These are phyloP conservation scores for Mallotus villosus DNA, from an alignment of 2,797 vertebrate species.

Conservation along the genomic window DNA sequence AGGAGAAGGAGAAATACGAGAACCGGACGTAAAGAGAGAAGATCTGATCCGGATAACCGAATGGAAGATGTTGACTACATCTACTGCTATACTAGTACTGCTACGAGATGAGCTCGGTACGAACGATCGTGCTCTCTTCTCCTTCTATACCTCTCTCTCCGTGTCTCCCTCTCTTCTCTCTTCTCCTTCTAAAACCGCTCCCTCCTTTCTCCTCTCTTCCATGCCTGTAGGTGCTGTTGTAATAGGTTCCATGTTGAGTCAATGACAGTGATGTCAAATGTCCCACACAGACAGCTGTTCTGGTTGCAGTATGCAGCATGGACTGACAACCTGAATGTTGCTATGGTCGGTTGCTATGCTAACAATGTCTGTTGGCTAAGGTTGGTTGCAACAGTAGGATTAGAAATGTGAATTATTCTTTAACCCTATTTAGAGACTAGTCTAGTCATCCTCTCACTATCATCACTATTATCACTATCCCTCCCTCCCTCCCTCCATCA, in stretches of 20 bases:
- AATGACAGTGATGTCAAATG: background rate
- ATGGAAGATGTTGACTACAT: no score
- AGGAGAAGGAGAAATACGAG: no score
- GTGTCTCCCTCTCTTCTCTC: conserved; percentile 29
- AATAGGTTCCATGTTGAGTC: conserved; percentile 3
- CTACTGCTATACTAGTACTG: no score
- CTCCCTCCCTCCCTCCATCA: conserved; percentile 17
- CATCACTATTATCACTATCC: background rate
- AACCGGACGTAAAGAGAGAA: no score
- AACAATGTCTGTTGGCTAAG: conserved; percentile 3
- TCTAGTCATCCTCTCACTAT: background rate
- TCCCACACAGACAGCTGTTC: conserved; percentile 7
- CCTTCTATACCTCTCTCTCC: no score
- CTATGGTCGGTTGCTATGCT: conserved; percentile 11
- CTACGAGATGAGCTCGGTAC: no score
- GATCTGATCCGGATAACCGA: no score
- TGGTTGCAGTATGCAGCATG: conserved; percentile 19
- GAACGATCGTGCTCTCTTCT: no score
- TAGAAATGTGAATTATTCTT: background rate
- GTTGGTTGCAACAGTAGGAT: background rate
- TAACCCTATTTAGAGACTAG: background rate
- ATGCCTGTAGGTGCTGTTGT: background rate
- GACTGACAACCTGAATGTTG: background rate
- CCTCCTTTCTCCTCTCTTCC: conserved; percentile 2
- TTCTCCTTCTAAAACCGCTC: conserved; percentile 33